Percentiles rank a stretch among this genome's conserved stretches.
phyloP scores from a whole-genome alignment of 2,888 invertebrate genomes.

The Escarpia spicata region DNA sequence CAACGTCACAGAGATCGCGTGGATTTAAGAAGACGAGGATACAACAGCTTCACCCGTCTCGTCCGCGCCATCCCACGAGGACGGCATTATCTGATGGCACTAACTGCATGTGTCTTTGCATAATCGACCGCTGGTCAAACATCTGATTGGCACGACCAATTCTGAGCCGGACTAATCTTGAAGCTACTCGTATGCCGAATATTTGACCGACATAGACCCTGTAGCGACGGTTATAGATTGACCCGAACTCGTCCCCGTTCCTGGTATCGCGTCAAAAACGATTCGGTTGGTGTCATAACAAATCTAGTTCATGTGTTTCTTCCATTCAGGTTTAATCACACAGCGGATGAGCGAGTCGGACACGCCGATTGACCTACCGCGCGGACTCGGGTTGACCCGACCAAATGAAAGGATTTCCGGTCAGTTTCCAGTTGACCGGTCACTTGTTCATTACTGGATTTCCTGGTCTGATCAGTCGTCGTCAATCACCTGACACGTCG shows the following conservation, averaged over 20 bases:
- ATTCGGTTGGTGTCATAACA: not conserved
- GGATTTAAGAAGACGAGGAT: not conserved
- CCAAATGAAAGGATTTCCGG: not conserved
- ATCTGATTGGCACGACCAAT: not conserved
- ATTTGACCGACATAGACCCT: not conserved
- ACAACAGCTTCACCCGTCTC: not conserved
- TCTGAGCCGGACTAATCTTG: not conserved
- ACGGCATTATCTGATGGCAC: not conserved
- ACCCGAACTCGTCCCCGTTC: not conserved
- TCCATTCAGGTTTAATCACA: not conserved
- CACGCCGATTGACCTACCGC: not conserved
- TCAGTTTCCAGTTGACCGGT: constrained; percentile 8
- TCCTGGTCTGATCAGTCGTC: not conserved
- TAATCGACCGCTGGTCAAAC: not conserved
- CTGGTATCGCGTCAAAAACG: not conserved
- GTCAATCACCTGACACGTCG: not conserved
- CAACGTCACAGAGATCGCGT: not conserved
- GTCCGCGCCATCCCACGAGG: not conserved
- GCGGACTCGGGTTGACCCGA: not conserved
- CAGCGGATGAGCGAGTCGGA: not conserved
- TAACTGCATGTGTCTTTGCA: not conserved
- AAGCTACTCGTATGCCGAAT: not conserved
- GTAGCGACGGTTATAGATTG: not conserved
- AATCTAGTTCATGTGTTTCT: not conserved
- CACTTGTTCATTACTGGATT: not conserved